Base-by-base conservation (phyloP, 1,140 invertebrate genomes). In the Eumeta japonica region DNA sequence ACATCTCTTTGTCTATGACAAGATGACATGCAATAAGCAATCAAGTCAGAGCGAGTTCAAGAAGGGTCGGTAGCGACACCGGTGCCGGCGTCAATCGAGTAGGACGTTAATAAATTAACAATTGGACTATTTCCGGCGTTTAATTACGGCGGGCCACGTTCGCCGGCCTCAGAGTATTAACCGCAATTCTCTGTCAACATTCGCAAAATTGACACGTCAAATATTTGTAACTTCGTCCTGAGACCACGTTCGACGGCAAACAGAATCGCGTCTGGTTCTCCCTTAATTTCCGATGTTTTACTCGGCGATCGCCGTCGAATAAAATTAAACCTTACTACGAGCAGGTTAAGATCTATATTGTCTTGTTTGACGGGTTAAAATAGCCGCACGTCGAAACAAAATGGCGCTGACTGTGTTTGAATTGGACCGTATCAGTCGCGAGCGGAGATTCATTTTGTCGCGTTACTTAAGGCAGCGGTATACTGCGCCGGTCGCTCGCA, bases 191-290 rank as follows among this genome's bases (percentile, higher is more conserved):
- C 64, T 53, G 70, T 71, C 70, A 74, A 74, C 67, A 74, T 74
- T 71, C 63, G 62, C 63, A 66, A 70, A 74, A 74, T 74, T 71
- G 70, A 74, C 70, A 74, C 66, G 66, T 74, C 66, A 74, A 74
- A 74, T 74, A 74, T 74, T 74, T 74, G 70, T 67, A 66, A 66
- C 65, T 74, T 70, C 63, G 66, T 66, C 66, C 65, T 67, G 66
- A 62, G 70, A 74, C 65, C 62, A 70, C 66, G 66, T 66, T 70
- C 71, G 63, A 68, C 57, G 52, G 66, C 70, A 74, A 74, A 74
- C 63, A 71, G 63, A 70, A 62, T 64, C 65, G 70, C 63, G 70
- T 71, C 70, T 71, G 62, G 65, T 70, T 60, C 60, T 64, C 70
- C 66, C 66, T 74, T 74, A 71, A 74, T 74, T 74, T 71, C 64